phyloP scores from a whole-genome alignment of 2,888 invertebrate genomes.

The Tanypteryx hageni region DNA sequence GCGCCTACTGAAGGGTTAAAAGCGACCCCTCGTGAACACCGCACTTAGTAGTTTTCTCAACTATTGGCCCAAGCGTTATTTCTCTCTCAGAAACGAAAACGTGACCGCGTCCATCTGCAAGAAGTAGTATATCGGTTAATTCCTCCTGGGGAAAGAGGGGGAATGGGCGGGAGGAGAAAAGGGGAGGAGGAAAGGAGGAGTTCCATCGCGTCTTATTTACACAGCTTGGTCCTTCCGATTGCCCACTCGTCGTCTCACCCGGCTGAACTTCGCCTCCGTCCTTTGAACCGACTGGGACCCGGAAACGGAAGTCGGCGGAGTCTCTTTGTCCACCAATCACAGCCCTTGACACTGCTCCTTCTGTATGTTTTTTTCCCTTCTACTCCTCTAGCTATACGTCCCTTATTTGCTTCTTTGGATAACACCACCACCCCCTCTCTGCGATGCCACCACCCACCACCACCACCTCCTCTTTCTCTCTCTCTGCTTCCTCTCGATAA shows the following conservation, averaged over 20 bases:
- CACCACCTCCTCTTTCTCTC: background rate
- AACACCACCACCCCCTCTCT: background rate
- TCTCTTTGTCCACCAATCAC: conserved; percentile 63
- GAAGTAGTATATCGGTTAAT: conserved; percentile 14
- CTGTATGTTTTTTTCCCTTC: background rate
- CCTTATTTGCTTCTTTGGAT: background rate
- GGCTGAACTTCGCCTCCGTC: background rate
- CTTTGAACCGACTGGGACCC: background rate
- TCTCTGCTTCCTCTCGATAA: conserved; percentile 49
- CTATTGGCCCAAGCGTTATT: background rate
- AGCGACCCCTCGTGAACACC: background rate
- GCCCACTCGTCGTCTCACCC: conserved; percentile 46
- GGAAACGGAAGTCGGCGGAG: conserved; percentile 57
- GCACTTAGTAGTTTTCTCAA: too few relatives aligned
- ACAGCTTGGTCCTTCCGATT: conserved; percentile 59
- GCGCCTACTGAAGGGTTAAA: too few relatives aligned
- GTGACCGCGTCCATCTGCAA: conserved; percentile 27
- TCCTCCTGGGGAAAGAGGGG: background rate
- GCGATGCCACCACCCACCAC: background rate
- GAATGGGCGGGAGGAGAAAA: background rate
- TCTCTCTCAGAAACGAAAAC: background rate
- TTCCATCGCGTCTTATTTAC: conserved; percentile 49
- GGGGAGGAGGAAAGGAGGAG: background rate
- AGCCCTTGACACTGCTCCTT: conserved; percentile 38
- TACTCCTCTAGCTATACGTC: background rate